Conservation (phyloP, 2,888 invertebrate species). For the Labia minor region DNA sequence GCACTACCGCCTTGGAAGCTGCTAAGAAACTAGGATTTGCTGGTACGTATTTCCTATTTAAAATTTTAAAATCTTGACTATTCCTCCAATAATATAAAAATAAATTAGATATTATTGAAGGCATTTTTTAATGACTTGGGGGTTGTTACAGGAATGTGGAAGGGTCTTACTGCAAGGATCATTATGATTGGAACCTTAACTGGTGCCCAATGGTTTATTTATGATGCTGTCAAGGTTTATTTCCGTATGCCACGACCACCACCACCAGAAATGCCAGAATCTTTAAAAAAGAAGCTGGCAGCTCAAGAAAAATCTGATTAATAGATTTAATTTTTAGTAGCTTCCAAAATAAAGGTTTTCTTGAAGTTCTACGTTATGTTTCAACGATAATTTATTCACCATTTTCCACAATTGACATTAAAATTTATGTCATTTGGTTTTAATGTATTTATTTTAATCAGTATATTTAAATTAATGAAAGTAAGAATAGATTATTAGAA, state of each 20-base stretch:
- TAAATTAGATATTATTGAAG: too few species aligned
- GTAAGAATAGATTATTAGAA: too few species aligned
- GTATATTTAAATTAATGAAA: too few species aligned
- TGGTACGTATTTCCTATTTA: slow-evolving; percentile 35
- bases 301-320: slow-evolving; percentile 26
- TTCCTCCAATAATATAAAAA: too few species aligned
- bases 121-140: too few species aligned
- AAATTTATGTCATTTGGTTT: too few species aligned
- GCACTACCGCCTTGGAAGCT: slow-evolving; percentile 58
- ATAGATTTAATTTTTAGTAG: slow-evolving; percentile 16
- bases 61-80: too few species aligned
- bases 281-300: slow-evolving; percentile 59
- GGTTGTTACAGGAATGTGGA: slow-evolving; percentile 57
- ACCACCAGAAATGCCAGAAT: slow-evolving; percentile 92
- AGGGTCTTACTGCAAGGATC: slow-evolving; percentile 82
- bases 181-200: slow-evolving; percentile 96
- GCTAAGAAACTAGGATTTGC: slow-evolving; percentile 61
- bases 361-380: too few species aligned
- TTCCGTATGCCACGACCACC: slow-evolving; percentile 87
- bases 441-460: too few species aligned
- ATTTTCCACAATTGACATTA: too few species aligned
- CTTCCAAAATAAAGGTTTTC: not conserved
- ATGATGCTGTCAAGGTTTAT: slow-evolving; percentile 83
- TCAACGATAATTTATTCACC: too few species aligned
- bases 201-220: slow-evolving; percentile 93